These are phyloP conservation scores for Clarias platycephalus DNA, from an alignment of 2,797 vertebrate genomes.

Conservation along the genomic window DNA sequence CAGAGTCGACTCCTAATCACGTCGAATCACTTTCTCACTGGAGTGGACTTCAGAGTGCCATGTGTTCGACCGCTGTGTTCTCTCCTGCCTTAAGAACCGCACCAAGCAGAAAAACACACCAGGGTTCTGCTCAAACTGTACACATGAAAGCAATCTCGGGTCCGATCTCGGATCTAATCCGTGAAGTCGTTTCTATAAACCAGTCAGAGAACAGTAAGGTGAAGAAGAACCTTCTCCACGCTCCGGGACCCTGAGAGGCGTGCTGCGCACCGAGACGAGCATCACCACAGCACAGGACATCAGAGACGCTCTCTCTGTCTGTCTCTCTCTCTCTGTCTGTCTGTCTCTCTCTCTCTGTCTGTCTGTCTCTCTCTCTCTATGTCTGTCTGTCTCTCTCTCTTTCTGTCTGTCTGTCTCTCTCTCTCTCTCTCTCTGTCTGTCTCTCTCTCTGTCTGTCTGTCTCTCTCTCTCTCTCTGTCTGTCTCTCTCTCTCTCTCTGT, in stretches of 20 bases:
- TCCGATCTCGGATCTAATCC: not conserved
- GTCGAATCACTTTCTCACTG: not conserved
- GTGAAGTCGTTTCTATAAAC: constrained; percentile 8
- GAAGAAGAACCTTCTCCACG: not conserved
- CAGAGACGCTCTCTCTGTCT: not conserved
- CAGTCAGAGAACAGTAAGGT: not conserved
- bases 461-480: not conserved
- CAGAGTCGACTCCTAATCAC: not conserved
- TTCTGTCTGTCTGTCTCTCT: not conserved
- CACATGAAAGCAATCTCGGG: not conserved
- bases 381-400: not conserved
- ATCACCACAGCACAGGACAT: not conserved
- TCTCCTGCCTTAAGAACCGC: not conserved
- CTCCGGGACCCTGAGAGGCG: not conserved
- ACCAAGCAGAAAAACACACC: not conserved
- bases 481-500: not conserved
- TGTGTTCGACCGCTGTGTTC: not conserved
- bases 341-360: not conserved
- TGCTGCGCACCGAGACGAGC: not conserved
- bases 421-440: not conserved
- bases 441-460: not conserved
- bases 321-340: not conserved
- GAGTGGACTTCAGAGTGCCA: not conserved
- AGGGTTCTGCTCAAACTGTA: not conserved
- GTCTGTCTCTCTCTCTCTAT: not conserved